phyloP scores from a whole-genome alignment of 2,113 vertebrate genomes.

The Pteronura brasiliensis region DNA sequence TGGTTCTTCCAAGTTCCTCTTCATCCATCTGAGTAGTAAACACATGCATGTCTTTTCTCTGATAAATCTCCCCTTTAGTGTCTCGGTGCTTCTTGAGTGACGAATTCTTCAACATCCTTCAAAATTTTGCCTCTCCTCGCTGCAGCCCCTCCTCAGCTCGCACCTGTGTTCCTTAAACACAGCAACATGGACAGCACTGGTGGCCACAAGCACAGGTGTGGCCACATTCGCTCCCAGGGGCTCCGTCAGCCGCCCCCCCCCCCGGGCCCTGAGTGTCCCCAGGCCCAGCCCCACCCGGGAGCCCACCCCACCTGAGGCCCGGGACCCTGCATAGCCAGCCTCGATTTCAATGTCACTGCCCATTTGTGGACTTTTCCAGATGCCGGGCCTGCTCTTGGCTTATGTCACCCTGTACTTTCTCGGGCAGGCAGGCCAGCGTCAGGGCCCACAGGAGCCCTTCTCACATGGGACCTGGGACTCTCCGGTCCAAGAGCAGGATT shows the following conservation, averaged over 20 bases:
- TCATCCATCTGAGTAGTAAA: neutral
- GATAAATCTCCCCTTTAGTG: neutral
- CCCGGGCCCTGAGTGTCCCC: no score
- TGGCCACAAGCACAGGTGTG: rapidly evolving
- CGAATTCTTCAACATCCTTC: neutral
- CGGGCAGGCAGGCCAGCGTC: rapidly evolving
- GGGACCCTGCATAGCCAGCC: neutral
- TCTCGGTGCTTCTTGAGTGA: rapidly evolving
- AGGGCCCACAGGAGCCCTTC: rapidly evolving
- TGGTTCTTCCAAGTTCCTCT: neutral
- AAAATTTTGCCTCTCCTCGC: rapidly evolving
- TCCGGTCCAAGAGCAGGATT: no score
- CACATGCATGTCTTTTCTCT: neutral
- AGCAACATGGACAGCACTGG: rapidly evolving
- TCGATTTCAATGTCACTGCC: neutral
- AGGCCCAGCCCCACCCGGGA: rapidly evolving
- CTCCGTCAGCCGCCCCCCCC: rapidly evolving
- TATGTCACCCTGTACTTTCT: rapidly evolving
- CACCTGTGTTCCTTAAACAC: rapidly evolving
- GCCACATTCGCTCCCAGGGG: rapidly evolving
- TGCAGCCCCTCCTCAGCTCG: rapidly evolving
- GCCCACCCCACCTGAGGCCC: neutral
- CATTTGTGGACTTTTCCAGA: rapidly evolving
- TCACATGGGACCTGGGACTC: neutral
- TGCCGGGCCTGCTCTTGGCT: rapidly evolving